Percentiles rank a stretch among this genome's conserved stretches.
These are phyloP conservation scores for Mycalesis mineus DNA, from an alignment of 2,888 invertebrate species.

Conservation along the genomic window DNA sequence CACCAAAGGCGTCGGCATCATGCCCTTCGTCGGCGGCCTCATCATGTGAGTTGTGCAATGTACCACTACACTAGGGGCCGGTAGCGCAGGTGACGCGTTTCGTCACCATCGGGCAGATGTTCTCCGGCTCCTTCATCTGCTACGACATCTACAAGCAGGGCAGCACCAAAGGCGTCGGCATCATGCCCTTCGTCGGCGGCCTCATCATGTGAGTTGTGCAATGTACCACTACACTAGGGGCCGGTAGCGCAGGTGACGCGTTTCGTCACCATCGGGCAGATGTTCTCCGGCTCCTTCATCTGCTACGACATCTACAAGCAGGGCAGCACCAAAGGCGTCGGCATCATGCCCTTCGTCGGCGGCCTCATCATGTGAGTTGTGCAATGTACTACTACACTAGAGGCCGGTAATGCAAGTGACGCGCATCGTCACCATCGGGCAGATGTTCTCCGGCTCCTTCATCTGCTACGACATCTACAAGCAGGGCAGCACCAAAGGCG, in stretches of 20 bases:
- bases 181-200: slow-evolving; percentile 87
- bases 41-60: slow-evolving; percentile 81
- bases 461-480: slow-evolving; percentile 86
- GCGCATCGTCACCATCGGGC: slow-evolving; percentile 85
- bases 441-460: slow-evolving; percentile 89
- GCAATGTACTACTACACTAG: no score
- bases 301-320: slow-evolving; percentile 86
- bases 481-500: slow-evolving; percentile 81
- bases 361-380: slow-evolving; percentile 87
- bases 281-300: slow-evolving; percentile 87
- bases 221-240: no score
- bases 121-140: slow-evolving; percentile 86
- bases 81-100: slow-evolving; percentile 84
- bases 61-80: no score
- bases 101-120: slow-evolving; percentile 89
- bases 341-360: slow-evolving; percentile 85
- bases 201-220: slow-evolving; percentile 86
- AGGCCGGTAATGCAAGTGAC: slow-evolving; percentile 84
- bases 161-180: slow-evolving; percentile 80
- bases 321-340: slow-evolving; percentile 80
- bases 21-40: slow-evolving; percentile 87
- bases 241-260: slow-evolving; percentile 84
- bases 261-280: slow-evolving; percentile 87
- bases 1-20: slow-evolving; percentile 81
- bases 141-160: slow-evolving; percentile 85